Percentiles rank a stretch among this genome's conserved stretches.
These are phyloP conservation scores for Glaucidium brasilianum DNA, from an alignment of 2,113 vertebrate species.

Conservation along the genomic window DNA sequence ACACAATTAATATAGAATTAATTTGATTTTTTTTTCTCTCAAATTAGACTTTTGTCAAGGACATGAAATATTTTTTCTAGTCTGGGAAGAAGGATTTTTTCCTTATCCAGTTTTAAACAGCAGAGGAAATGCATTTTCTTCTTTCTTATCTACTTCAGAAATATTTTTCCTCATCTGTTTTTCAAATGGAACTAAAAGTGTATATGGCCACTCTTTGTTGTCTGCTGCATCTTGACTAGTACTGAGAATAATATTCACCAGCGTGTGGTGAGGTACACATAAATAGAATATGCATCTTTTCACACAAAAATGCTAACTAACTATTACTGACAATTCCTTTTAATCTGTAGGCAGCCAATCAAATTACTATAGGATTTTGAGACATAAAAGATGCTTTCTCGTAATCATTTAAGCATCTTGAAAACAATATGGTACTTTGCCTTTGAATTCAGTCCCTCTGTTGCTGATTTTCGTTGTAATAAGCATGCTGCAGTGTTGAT, in stretches of 20 bases:
- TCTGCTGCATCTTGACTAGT: background rate
- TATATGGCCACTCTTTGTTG: background rate
- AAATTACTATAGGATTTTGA: background rate
- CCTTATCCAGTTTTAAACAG: background rate
- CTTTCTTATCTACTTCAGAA: background rate
- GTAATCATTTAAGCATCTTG: background rate
- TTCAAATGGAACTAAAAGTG: background rate
- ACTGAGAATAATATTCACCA: background rate
- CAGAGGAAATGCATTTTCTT: background rate
- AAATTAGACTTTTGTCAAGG: background rate
- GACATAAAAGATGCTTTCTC: background rate
- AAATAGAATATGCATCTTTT: background rate
- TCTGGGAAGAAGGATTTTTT: background rate
- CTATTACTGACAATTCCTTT: background rate
- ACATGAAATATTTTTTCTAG: background rate
- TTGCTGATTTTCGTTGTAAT: background rate
- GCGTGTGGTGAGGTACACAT: background rate
- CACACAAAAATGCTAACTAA: background rate
- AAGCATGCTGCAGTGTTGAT: background rate
- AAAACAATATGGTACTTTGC: background rate
- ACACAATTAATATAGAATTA: background rate
- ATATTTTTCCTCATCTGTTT: background rate
- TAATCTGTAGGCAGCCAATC: background rate
- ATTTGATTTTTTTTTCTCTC: background rate
- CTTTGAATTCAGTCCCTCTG: background rate